These are phyloP conservation scores for Eriocheir sinensis DNA, from an alignment of 1,140 invertebrate genomes.

Conservation along the genomic window DNA sequence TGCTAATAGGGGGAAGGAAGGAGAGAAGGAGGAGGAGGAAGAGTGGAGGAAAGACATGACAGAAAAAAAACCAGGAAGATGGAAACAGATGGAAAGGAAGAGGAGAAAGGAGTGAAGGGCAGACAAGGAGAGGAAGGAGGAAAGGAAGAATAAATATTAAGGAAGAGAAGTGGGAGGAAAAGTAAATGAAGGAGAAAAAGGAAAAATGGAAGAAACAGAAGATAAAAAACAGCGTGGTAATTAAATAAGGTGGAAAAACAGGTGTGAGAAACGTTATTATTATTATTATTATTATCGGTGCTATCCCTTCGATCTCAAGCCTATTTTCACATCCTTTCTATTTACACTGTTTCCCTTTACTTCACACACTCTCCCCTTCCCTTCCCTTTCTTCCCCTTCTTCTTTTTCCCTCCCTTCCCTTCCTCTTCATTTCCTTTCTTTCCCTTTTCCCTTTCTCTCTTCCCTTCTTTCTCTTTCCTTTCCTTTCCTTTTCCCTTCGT, in stretches of 20 bases:
- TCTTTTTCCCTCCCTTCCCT: not conserved
- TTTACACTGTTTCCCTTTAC: no score
- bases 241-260: no score
- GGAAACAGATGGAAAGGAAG: conserved; percentile 18
- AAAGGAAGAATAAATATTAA: not conserved
- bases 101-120: not conserved
- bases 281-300: not conserved
- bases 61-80: not conserved
- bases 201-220: not conserved
- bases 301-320: no score
- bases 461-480: not conserved
- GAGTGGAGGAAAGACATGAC: not conserved
- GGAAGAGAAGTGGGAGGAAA: not conserved
- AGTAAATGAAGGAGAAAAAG: not conserved
- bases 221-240: not conserved
- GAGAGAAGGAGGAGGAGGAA: not conserved
- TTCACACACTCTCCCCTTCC: no score
- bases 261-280: no score
- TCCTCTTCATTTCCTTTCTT: not conserved
- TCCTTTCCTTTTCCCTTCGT: not conserved
- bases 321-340: no score
- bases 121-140: not conserved
- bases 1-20: no score
- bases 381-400: no score
- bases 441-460: not conserved